These are phyloP conservation scores for Phocides pigmalion DNA, from an alignment of 1,140 invertebrate species.

Conservation along the genomic window DNA sequence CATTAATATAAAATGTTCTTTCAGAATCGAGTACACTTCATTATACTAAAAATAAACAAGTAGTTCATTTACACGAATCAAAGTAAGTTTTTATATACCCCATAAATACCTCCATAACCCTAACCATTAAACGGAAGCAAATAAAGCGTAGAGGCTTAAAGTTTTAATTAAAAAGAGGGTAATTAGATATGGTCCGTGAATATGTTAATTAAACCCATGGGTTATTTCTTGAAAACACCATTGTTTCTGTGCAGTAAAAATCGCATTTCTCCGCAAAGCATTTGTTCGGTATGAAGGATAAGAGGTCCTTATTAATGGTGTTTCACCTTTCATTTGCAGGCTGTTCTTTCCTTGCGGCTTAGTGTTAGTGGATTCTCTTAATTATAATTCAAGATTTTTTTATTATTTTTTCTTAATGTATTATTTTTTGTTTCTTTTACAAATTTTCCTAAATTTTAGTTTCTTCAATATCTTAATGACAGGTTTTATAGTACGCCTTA, in stretches of 20 bases:
- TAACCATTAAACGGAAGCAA: constrained; percentile 61
- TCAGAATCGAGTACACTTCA: background rate
- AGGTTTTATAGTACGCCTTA: too few relatives aligned
- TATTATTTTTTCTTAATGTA: background rate
- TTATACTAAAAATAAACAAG: background rate
- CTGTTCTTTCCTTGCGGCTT: background rate
- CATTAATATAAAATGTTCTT: background rate
- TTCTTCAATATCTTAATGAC: too few relatives aligned
- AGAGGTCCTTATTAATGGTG: constrained; percentile 31
- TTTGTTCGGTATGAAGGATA: constrained; percentile 40
- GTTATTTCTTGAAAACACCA: constrained; percentile 78
- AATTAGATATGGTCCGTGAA: constrained; percentile 77
- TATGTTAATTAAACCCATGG: constrained; percentile 80
- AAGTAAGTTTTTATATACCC: constrained; percentile 22
- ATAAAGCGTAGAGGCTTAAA: constrained; percentile 72
- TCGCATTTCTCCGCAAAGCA: constrained; percentile 44
- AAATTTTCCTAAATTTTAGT: background rate
- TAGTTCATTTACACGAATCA: constrained; percentile 21
- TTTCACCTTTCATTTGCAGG: constrained; percentile 18
- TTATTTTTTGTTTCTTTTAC: too few relatives aligned
- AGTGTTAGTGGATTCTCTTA: background rate
- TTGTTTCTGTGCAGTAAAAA: constrained; percentile 74
- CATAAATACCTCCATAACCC: constrained; percentile 53
- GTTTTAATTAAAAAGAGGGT: constrained; percentile 78
- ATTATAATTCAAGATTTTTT: background rate